Evolutionary conservation across 2,888 invertebrate genomes (phyloP).

Genomic region (Cantharis flavilabris): DNA sequence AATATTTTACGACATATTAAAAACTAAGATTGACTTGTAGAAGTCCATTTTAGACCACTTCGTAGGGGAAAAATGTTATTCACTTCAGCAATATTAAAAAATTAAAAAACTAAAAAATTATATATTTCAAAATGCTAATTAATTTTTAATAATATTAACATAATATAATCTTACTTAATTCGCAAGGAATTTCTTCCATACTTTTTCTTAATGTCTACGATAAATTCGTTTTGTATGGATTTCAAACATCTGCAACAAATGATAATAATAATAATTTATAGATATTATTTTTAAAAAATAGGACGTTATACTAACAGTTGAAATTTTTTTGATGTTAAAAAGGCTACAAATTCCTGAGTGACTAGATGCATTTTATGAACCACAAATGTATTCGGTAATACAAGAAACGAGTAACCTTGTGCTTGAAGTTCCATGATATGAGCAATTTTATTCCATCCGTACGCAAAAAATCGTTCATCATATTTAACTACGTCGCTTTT

Average conservation of each 20-base stretch:
- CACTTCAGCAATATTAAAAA: no score
- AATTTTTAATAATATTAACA: no score
- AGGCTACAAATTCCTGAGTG: background rate
- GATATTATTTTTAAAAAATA: background rate
- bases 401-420: constrained; percentile 67
- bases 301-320: background rate
- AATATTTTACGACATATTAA: background rate
- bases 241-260: background rate
- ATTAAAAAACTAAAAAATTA: no score
- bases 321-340: background rate
- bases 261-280: background rate
- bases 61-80: no score
- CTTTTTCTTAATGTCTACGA: background rate
- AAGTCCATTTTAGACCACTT: no score
- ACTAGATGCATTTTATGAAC: constrained; percentile 85
- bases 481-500: constrained; percentile 74
- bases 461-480: constrained; percentile 89
- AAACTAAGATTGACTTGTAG: background rate
- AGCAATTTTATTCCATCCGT: constrained; percentile 95
- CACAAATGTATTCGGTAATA: constrained; percentile 84
- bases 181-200: background rate
- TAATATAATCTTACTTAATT: background rate
- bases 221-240: background rate
- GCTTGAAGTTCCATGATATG: constrained; percentile 85
- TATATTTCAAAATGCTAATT: no score